Conservation (phyloP, 2,113 vertebrate genomes). For the Tiliqua scincoides region DNA sequence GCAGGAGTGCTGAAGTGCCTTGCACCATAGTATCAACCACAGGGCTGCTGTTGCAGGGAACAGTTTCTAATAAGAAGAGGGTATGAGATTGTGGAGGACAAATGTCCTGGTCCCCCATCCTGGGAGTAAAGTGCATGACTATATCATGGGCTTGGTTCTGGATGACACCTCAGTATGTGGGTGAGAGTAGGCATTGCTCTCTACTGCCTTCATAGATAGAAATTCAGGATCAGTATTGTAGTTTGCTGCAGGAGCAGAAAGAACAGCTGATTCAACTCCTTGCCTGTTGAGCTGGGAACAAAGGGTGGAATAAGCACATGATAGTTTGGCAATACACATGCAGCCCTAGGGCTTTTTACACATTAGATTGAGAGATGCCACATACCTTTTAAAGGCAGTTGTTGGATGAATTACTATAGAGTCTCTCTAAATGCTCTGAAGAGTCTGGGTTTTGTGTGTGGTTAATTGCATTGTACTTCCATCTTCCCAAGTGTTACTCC, state of each 20-base stretch:
- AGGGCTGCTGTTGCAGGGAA: neutral
- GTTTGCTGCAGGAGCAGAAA: neutral
- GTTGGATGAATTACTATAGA: too few species aligned
- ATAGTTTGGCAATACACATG: too few species aligned
- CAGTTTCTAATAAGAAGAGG: neutral
- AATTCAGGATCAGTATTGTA: neutral
- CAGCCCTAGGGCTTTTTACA: too few species aligned
- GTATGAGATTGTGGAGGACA: neutral
- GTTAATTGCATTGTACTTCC: too few species aligned
- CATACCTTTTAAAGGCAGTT: too few species aligned
- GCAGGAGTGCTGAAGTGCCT: neutral
- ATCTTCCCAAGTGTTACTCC: too few species aligned
- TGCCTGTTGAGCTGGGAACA: neutral
- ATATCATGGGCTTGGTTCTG: too few species aligned
- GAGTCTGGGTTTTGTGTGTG: too few species aligned
- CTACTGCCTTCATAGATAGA: neutral
- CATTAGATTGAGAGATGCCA: too few species aligned
- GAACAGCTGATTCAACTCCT: neutral
- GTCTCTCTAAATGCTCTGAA: too few species aligned
- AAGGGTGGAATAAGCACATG: too few species aligned
- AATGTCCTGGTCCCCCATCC: neutral
- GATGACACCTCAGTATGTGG: neutral
- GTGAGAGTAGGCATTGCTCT: neutral
- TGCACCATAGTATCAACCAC: neutral
- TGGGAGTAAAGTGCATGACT: neutral